Evolutionary conservation across 2,797 vertebrate genomes (phyloP).

Genomic region (Morelia viridis): DNA sequence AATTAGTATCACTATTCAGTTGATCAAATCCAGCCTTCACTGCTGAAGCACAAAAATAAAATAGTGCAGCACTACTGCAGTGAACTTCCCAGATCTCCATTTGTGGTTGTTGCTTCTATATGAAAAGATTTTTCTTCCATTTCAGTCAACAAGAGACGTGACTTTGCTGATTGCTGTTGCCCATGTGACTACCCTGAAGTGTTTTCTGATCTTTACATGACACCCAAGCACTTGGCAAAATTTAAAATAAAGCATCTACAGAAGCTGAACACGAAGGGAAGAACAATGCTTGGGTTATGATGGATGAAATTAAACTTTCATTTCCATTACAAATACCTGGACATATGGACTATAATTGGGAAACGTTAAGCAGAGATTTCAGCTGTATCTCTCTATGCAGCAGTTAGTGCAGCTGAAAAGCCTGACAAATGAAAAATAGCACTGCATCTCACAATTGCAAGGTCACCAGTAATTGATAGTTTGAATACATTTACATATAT

Average conservation of each 20-base stretch:
- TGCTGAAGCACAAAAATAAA: neutral
- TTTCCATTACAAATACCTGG: constrained; percentile 44
- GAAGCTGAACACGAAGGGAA: neutral
- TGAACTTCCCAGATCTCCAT: neutral
- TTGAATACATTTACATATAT: constrained; percentile 55
- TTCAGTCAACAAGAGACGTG: neutral
- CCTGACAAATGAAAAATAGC: constrained; percentile 46
- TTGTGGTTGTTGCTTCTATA: neutral
- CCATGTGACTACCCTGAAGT: neutral
- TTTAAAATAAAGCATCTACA: constrained; percentile 1
- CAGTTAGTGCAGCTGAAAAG: constrained; percentile 31
- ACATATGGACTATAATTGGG: constrained; percentile 41
- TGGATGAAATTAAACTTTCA: constrained; percentile 47
- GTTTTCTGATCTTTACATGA: neutral
- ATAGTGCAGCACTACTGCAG: neutral
- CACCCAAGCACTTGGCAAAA: neutral
- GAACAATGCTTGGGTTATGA: constrained; percentile 17
- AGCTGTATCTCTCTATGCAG: constrained; percentile 13
- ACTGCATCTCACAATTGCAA: constrained; percentile 53
- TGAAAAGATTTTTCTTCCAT: neutral
- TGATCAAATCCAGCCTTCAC: neutral
- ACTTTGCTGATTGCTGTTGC: neutral
- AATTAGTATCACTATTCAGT: too few relatives aligned
- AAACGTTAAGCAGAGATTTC: constrained; percentile 49
- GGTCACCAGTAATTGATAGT: constrained; percentile 53